phyloP scores from a whole-genome alignment of 2,113 vertebrate species.

The Enhydra lutris region DNA sequence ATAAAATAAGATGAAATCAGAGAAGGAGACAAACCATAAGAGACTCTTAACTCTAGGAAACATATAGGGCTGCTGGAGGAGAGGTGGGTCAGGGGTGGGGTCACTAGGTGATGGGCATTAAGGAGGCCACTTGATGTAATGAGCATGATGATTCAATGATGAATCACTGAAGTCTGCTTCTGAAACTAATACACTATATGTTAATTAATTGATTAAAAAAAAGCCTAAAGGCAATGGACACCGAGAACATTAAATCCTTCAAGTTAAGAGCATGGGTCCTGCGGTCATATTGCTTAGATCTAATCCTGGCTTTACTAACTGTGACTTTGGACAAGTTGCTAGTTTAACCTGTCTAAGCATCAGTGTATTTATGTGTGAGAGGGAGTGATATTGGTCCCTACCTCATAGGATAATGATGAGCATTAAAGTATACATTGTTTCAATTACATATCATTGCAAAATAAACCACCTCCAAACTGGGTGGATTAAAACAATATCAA shows the following conservation, averaged over 20 bases:
- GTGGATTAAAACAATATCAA: background rate
- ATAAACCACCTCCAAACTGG: background rate
- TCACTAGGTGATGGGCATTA: no score
- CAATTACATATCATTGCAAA: background rate
- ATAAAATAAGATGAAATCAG: no score
- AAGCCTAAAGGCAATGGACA: background rate
- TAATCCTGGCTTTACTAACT: background rate
- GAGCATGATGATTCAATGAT: no score
- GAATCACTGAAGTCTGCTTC: no score
- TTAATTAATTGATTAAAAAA: no score
- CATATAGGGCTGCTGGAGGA: no score
- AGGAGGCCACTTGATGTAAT: no score
- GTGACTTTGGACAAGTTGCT: background rate
- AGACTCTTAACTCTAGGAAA: no score
- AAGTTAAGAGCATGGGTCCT: background rate
- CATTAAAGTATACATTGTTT: background rate
- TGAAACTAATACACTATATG: no score
- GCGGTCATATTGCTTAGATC: background rate
- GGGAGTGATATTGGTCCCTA: background rate
- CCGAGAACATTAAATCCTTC: background rate
- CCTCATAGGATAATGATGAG: background rate
- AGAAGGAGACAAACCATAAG: no score
- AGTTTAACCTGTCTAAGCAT: background rate
- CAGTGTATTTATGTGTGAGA: background rate
- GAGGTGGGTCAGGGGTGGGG: no score